Base-by-base conservation (phyloP, 2,797 vertebrate genomes). In the Hapalemur alaotrensis region DNA sequence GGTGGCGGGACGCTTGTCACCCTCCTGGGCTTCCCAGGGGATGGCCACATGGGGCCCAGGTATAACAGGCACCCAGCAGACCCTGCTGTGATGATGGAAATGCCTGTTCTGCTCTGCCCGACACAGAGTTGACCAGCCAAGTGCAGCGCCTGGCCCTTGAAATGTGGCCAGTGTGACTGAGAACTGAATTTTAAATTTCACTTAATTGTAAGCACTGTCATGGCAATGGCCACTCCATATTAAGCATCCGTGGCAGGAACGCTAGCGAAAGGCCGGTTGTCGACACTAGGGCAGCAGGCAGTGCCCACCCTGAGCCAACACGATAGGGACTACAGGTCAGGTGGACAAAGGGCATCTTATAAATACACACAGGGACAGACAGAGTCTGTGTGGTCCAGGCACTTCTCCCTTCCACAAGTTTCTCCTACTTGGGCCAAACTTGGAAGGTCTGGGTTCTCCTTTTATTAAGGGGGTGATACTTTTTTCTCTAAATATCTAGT, bases 41-140 rank as follows among this genome's bases (percentile, higher is more conserved):
- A 78, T 4, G 32, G 0, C 11, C 0, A 1, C 1, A 1, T 2
- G 15, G 3, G n/a, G 25, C 70, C 35, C 7, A 65, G 0, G 50
- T 57, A 17, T n/a, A 23, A 41, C 12, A 7, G 25, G 70, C 7
- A 50, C 12, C n/a, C 38, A 0, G n/a, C 20, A 38, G 25, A 23
- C 25, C 1, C 0, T 14, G 28, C 15, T 63, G 35, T 1, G 2
- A 18, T 3, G 25, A 50, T 7, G 6, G 57, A 50, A 59, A 78
- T 5, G 5, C 14, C 10, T 13, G 15, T 22, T 35, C 69, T 43
- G 9, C 25, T 30, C 59, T 22, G 17, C 17, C 50, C 12, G 5
- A 6, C 76, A 65, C 2, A 61, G 46, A 61, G 46, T 50, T 50
- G 59, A n/a, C 41, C 1, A 50, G 57, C 57, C 89, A 65, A 3